Evolutionary conservation across 2,888 invertebrate genomes (phyloP), one percentile per base, ranked within the genome.

Genomic region (Andrena camellia): DNA sequence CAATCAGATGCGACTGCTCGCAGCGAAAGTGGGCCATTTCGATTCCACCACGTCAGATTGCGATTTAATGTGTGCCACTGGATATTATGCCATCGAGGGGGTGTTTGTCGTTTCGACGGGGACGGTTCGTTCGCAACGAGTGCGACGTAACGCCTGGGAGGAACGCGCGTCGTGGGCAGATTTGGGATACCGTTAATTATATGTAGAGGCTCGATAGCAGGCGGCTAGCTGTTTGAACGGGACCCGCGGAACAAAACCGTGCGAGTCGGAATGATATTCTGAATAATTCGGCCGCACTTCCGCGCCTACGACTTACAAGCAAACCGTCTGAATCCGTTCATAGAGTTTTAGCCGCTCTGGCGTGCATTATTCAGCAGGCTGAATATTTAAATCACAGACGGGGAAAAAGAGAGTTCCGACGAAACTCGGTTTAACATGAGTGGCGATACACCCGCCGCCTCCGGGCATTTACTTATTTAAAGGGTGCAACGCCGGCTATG

Each of bases 301-400:
- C 86, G 79, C 78, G 73, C 82, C 78, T 85, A 85, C 81, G 75
- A 86, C 66, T 85, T 76, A 63, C 72, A 42, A 67, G 70, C 77
- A 81, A 76, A 80, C 85, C 79, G 84, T 83, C 82, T 83, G 88
- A 88, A 88, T 89, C 86, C 86, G 88, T 87, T 89, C 89, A 85
- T 83, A 86, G 88, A 90, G 89, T 88, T 85, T 89, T 84, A 86
- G 84, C 86, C 81, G 86, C 84, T 88, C 89, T 88, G 86, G 69
- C 86, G 86, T 91, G 87, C 85, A 86, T 90, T 90, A 90, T 90
- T 90, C 88, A 88, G 78, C 83, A 77, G 83, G 83, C 76, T 91
- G 88, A 89, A 90, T 90, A 90, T 90, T 90, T 90, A 87, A 90
- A 88, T 87, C 81, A 82, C 83, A 57, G 71, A 62, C 77, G 64